Evolutionary conservation across 2,113 vertebrate genomes (phyloP), one percentile per base, ranked within the genome.

Genomic region (Cyanoderma ruficeps): DNA sequence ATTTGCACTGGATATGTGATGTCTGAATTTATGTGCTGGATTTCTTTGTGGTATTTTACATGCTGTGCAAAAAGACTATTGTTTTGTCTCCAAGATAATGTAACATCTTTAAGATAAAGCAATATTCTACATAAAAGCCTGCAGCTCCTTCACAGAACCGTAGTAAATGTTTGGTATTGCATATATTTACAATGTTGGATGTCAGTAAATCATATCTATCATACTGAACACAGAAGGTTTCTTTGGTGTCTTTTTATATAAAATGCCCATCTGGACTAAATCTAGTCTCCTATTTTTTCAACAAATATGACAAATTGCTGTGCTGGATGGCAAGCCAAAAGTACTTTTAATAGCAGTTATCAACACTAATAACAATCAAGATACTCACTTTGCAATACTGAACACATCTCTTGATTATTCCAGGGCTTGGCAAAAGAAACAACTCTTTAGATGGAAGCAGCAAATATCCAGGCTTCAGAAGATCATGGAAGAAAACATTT

Each of bases 401-500:
- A 71, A 11, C 9, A n/a, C 5, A 41, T 15, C 21, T 53, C 30
- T 71, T 84, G 41, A 13, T 9, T 79, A 23, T 55, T 79, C 21
- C 25, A 55, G 23, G 15, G 5, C 4, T 47, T 71, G 25, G 4
- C 6, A 49, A 76, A 63, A 68, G 28, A 47, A 31, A 5, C 4
- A 37, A 1, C 3, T 28, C 19, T 42, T 2, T 25, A 55, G 30
- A 33, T 35, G 3, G 59, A 78, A 81, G 57, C 0, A 1, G 10
- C 15, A 39, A 82, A 41, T n/a, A 61, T 9, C 5, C 15, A 63
- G 16, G n/a, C 7, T 59, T 18, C 7, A 50, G 23, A 83, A 56
- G 4, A 56, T 52, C 24, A 55, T 1, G 2, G 4, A 21, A 68
- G 35, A 28, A 71, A 64, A 13, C 1, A 33, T 21, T 89, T 65